These are phyloP conservation scores for Phoeniculus purpureus DNA, from an alignment of 2,797 vertebrate genomes.

Conservation along the genomic window DNA sequence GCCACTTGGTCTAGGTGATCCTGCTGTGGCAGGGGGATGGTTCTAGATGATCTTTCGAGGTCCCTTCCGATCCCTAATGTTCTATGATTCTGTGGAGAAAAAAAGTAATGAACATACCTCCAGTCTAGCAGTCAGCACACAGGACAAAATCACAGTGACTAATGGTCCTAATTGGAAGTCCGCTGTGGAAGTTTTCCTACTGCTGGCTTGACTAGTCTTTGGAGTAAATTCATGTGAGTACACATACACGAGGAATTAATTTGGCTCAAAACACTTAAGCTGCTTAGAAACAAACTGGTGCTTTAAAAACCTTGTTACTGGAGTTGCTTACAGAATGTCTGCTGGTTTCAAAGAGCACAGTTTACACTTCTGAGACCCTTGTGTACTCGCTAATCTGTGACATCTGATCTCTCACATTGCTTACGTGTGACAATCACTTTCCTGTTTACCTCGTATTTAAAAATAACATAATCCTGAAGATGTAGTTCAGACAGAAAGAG, in stretches of 20 bases:
- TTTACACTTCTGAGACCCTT: not conserved
- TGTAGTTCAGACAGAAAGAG: not conserved
- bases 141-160: not conserved
- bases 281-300: not conserved
- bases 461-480: not conserved
- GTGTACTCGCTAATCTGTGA: not conserved
- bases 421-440: not conserved
- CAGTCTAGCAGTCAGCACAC: not conserved
- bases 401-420: not conserved
- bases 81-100: not conserved
- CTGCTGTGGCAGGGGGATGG: no score
- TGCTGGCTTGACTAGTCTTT: not conserved
- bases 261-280: conserved; percentile 12
- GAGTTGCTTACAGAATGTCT: not conserved
- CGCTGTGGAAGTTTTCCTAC: not conserved
- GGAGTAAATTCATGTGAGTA: not conserved
- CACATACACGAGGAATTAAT: not conserved
- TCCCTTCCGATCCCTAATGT: no score
- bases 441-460: not conserved
- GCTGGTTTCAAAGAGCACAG: not conserved
- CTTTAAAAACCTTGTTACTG: not conserved
- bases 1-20: no score
- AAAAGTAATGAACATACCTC: not conserved
- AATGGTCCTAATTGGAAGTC: not conserved
- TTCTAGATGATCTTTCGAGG: no score